Base-by-base conservation (phyloP, 2,797 vertebrate species). In the Podarcis siculus region DNA sequence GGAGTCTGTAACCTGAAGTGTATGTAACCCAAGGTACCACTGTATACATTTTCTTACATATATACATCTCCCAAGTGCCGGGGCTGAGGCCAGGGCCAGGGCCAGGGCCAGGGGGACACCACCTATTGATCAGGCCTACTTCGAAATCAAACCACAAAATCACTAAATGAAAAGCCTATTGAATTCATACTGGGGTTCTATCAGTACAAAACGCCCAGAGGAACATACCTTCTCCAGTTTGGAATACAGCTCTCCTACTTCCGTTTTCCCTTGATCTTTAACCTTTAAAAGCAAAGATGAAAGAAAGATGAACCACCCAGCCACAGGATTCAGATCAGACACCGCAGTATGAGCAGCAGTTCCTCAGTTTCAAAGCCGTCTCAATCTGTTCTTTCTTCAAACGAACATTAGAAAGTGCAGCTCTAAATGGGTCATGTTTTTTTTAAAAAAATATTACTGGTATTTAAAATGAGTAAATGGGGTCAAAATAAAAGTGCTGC, bases 181-280 rank as follows among this genome's bases (percentile, higher is more conserved):
- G 6, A 19, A 4, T 75, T 35, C 12, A 35, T 42, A 72, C 8
- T 81, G 69, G 73, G 25, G 17, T 71, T 91, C 93, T 75, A 6
- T 13, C 8, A 19, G 45, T 2, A 87, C 45, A 23, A 69, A 58
- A 67, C 13, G 39, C 32, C 25, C 84, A 79, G 55, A 86, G 61
- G 82, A 77, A 89, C 71, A 87, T 97, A 99, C 99, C 98, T 99
- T 99, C 92, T 99, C 98, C 91, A 99, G 79, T 95, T 98, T 99
- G 93, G 92, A 95, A 92, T 98, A 97, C 58, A 97, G 95, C 83
- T 99, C 99, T 90, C 98, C 98, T 79, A 98, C 97, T 90, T 99
- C 99, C 78, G 97, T 97, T 96, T 99, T 99, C 0, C 98, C 98
- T 96, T 99, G 98, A 91, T 99, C 99, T 97, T 98, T 99, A 85